Evolutionary conservation across 2,888 invertebrate species (phyloP).

Genomic region (Sisyra nigra): DNA sequence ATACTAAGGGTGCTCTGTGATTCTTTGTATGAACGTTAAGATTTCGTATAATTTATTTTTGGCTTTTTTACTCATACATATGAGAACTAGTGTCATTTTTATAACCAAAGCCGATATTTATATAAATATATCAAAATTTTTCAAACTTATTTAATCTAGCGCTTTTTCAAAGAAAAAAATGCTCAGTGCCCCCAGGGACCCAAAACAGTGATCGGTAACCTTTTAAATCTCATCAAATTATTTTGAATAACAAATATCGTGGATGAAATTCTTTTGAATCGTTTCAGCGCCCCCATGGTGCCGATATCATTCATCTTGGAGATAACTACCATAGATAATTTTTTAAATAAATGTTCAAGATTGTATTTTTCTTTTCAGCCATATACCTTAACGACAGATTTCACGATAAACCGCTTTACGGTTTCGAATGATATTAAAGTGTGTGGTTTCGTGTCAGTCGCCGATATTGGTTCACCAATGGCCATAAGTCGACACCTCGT

Average conservation of each 20-base stretch:
- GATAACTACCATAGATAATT: neutral
- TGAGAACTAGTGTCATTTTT: too few relatives aligned
- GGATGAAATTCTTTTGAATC: conserved; percentile 5
- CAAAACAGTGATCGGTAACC: too few relatives aligned
- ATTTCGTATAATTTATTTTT: conserved; percentile 8
- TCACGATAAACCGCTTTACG: conserved; percentile 39
- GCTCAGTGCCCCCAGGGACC: too few relatives aligned
- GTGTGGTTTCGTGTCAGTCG: conserved; percentile 74
- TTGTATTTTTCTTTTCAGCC: conserved; percentile 19
- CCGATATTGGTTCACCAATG: conserved; percentile 82
- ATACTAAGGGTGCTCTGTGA: too few relatives aligned
- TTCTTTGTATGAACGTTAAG: conserved; percentile 4
- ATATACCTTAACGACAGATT: conserved; percentile 41
- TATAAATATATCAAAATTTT: too few relatives aligned
- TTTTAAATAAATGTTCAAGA: neutral
- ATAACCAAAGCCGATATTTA: too few relatives aligned
- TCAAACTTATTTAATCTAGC: too few relatives aligned
- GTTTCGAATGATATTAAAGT: conserved; percentile 64
- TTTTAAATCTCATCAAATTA: too few relatives aligned
- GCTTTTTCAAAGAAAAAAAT: too few relatives aligned
- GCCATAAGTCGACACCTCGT: conserved; percentile 81
- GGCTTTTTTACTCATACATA: too few relatives aligned
- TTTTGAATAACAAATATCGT: too few relatives aligned
- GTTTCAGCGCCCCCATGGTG: conserved; percentile 1
- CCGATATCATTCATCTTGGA: neutral